Evolutionary conservation across 2,113 vertebrate genomes (phyloP).

Genomic region (Oryzias javanicus): DNA sequence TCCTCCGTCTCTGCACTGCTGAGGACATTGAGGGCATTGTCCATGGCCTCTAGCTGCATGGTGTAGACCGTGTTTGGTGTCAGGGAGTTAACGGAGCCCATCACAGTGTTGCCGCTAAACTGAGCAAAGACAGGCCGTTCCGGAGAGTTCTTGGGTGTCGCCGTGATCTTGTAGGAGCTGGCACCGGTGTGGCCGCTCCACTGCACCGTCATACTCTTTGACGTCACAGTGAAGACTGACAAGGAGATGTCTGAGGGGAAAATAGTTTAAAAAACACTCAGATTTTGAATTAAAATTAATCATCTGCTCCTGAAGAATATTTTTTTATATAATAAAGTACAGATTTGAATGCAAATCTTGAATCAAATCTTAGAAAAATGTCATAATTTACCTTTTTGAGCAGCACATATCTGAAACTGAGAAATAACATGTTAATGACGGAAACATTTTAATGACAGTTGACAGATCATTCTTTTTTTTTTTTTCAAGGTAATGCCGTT

Average conservation of each 20-base stretch:
- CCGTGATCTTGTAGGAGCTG: slow-evolving; percentile 79
- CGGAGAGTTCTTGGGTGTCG: slow-evolving; percentile 65
- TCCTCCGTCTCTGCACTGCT: slow-evolving; percentile 63
- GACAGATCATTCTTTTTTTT: slow-evolving; percentile 6
- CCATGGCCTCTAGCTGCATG: slow-evolving; percentile 79
- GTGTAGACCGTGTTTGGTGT: slow-evolving; percentile 76
- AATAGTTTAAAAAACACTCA: not conserved
- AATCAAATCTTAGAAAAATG: not conserved
- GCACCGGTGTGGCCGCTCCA: slow-evolving; percentile 69
- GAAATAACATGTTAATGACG: slow-evolving; percentile 41
- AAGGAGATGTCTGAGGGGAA: slow-evolving; percentile 63
- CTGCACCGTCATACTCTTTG: slow-evolving; percentile 74
- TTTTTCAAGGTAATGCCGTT: slow-evolving; percentile 1
- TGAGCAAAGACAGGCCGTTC: slow-evolving; percentile 54
- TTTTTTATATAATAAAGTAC: not conserved
- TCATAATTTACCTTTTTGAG: slow-evolving; percentile 79
- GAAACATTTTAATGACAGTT: slow-evolving; percentile 1
- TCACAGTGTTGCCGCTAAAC: slow-evolving; percentile 71
- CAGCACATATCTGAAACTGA: slow-evolving; percentile 82
- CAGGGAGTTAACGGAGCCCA: slow-evolving; percentile 77
- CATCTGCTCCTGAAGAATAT: too few relatives aligned
- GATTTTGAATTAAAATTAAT: not conserved
- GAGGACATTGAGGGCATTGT: slow-evolving; percentile 67
- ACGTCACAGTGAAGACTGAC: slow-evolving; percentile 77
- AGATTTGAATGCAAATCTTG: not conserved